Evolutionary conservation across 1,140 invertebrate genomes (phyloP), one percentile per base, ranked within the genome.

Genomic region (Rhyacophila brunnea): DNA sequence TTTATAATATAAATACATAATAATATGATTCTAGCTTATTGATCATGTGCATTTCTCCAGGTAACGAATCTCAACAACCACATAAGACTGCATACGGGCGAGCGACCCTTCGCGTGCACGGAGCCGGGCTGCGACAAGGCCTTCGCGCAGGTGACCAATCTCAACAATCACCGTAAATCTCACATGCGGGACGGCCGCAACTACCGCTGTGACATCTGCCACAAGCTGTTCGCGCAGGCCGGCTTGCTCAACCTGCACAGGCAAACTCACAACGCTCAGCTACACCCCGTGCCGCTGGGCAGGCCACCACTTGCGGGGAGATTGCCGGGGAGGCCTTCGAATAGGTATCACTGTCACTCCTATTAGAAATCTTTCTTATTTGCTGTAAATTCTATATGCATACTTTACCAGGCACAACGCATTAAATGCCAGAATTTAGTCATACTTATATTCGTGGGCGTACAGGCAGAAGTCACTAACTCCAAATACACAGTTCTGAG

Each of bases 51-150:
- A 60, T 45, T 19, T 40, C 70, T 66, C 19, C 60, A 78, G 77
- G 81, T 83, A 51, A 83, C 82, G 44, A 83, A 83, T 66, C 68
- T 83, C 50, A 83, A 83, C 63, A 83, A 83, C 69, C 82, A 83
- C 67, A 77, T 82, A 14, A 74, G 82, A 43, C 69, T 83, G 14
- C 82, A 83, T 52, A 83, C 81, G 17, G 82, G 82, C 11, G 82
- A 83, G 64, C 69, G 81, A 17, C 82, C 81, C 0, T 83, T 81
- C 66, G 82, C 81, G 0, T 83, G 82, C 67, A 80, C 80, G 28
- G 82, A 82, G 65, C 79, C 79, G 0, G 81, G 81, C 28, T 83
- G 81, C 66, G 79, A 79, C 53, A 81, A 82, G 62, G 81, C 81
- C 0, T 83, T 82, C 67, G 80, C 81, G 1, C 81, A 83, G 75